Percentiles rank a stretch among this genome's conserved stretches.
Conservation (phyloP, 2,113 vertebrate species). For the Tachysurus vachellii region DNA sequence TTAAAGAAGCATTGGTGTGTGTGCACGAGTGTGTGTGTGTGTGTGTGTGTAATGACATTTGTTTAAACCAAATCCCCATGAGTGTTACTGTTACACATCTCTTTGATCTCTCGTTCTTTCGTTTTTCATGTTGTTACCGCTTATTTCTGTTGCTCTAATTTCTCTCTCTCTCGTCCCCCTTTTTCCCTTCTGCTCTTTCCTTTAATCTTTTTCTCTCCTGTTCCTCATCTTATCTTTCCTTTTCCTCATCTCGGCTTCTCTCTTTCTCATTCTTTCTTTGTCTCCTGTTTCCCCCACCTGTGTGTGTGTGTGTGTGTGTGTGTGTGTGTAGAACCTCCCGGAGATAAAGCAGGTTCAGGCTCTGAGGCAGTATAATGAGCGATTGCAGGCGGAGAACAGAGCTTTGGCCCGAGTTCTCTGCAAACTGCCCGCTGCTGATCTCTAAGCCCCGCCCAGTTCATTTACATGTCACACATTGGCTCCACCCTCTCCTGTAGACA, state of each 20-base stretch:
- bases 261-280: conserved; percentile 68
- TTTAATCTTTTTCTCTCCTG: conserved; percentile 26
- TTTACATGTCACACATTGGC: conserved; percentile 70
- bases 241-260: conserved; percentile 37
- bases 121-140: background rate
- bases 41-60: background rate
- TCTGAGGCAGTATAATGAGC: conserved; percentile 94
- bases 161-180: conserved; percentile 58
- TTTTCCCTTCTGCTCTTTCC: conserved; percentile 46
- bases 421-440: conserved; percentile 84
- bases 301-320: conserved; percentile 61
- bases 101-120: conserved; percentile 12
- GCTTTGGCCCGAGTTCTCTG: conserved; percentile 94
- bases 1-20: background rate
- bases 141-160: conserved; percentile 23
- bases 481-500: conserved; percentile 82
- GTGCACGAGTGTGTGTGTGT: background rate
- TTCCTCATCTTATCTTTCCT: background rate
- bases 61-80: background rate
- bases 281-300: conserved; percentile 51
- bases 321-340: conserved; percentile 88
- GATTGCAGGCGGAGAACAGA: conserved; percentile 95
- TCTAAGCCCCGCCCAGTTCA: conserved; percentile 75
- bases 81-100: background rate
- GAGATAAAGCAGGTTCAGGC: conserved; percentile 96